These are phyloP conservation scores for Rhizoglyphus robini DNA, from an alignment of 1,140 invertebrate genomes.

Conservation along the genomic window DNA sequence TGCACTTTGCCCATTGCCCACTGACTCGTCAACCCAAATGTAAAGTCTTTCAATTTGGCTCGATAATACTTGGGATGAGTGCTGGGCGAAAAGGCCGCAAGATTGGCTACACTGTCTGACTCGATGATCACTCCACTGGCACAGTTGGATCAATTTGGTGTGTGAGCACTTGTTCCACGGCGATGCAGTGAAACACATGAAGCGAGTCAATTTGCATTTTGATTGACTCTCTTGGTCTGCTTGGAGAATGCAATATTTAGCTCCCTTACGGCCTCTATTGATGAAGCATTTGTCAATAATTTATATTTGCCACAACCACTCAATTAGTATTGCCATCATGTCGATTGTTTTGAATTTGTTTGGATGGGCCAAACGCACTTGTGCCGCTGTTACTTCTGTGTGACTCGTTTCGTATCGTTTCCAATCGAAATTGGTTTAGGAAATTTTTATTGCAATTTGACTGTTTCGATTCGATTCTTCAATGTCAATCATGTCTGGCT, in stretches of 20 bases:
- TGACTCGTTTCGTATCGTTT: background rate
- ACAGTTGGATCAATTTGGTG: background rate
- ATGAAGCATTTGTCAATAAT: background rate
- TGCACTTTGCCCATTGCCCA: too few relatives aligned
- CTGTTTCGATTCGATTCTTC: too few relatives aligned
- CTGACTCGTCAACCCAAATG: background rate
- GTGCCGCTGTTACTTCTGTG: background rate
- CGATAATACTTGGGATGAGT: background rate
- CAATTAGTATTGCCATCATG: too few relatives aligned
- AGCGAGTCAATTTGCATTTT: background rate
- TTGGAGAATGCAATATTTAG: background rate
- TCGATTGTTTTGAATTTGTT: too few relatives aligned
- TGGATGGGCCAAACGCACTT: background rate
- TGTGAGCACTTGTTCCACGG: background rate
- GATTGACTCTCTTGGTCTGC: conserved; percentile 1
- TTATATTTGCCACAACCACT: too few relatives aligned
- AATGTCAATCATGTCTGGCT: too few relatives aligned
- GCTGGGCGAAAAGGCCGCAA: too few relatives aligned
- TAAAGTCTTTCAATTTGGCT: background rate
- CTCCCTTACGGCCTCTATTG: background rate
- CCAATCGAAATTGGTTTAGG: too few relatives aligned
- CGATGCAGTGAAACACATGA: background rate
- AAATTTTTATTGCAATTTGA: too few relatives aligned
- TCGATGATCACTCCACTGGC: background rate
- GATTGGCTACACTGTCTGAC: background rate